Evolutionary conservation across 2,113 vertebrate species (phyloP), one percentile per base, ranked within the genome.

Genomic region (Leucopternis melanops): DNA sequence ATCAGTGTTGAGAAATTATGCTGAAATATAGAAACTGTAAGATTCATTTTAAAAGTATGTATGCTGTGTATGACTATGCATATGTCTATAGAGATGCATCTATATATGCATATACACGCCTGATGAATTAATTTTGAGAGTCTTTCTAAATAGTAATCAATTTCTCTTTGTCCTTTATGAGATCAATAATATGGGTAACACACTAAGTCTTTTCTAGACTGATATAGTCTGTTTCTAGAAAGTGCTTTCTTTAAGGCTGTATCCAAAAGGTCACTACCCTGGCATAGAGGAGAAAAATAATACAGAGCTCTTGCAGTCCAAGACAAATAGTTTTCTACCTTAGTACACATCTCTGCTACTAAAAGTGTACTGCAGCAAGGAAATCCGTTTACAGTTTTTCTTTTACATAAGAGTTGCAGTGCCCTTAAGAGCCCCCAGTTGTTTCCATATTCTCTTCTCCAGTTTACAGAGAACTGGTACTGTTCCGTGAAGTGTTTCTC

Each of bases 371-470:
- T 92, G 83, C 82, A 92, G 73, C 50, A 85, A 79, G 73, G 86
- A 96, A 96, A 97, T 94, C 86, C 81, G 94, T 88, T 95, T 97
- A 79, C 92, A 95, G 79, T 74, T 91, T 91, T 96, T 91, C 57
- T 81, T 94, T 93, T 92, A 92, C 91, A 27, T 90, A 94, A 92
- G 67, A 63, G 75, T 90, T 90, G 34, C 36, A 42, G 23, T 93
- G 87, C 87, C 91, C 94, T 97, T 57, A 94, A 90, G 84, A 97
- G 84, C 57, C 67, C 91, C 44, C 3, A 3, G 25, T 83, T 77
- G 70, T 82, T 94, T 89, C 86, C 45, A 26, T 88, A 57, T 32
- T 95, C 80, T 88, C 62, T 77, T 69, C 59, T 83, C 65, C n/a
- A 10, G 66, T 49, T 92, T 92, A 21, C 29, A 6, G 81, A 50